A percentile compares a stretch with the other conserved stretches of the same genome.
Evolutionary conservation across 2,888 invertebrate species (phyloP).

Genomic region (Cyaniris semiargus): DNA sequence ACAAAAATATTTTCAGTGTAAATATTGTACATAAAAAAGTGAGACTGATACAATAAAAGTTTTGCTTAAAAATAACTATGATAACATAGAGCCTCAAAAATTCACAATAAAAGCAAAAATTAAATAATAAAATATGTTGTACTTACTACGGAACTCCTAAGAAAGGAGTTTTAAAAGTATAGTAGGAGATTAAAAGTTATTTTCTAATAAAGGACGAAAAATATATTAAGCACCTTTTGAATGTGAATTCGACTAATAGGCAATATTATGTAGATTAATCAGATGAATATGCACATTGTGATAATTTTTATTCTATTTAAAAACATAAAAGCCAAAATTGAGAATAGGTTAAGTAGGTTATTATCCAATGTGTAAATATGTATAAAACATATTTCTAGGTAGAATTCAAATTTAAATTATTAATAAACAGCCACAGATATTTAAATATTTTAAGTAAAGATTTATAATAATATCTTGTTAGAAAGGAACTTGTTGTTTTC

Average conservation of each 20-base stretch:
- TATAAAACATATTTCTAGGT: neutral
- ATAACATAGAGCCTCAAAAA: neutral
- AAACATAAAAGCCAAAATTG: neutral
- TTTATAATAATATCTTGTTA: neutral
- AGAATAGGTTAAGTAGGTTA: neutral
- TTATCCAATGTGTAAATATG: neutral
- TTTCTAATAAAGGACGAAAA: neutral
- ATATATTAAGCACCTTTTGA: neutral
- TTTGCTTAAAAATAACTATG: neutral
- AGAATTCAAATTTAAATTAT: neutral
- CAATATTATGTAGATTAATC: neutral
- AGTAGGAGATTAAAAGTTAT: neutral
- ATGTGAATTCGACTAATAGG: neutral
- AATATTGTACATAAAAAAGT: neutral
- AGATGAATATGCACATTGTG: neutral
- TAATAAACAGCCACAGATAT: neutral
- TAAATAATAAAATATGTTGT: neutral
- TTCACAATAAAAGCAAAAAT: neutral
- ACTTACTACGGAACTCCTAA: too few relatives aligned
- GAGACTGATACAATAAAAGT: neutral
- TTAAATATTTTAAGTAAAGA: neutral
- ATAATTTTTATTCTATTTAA: conserved; percentile 6
- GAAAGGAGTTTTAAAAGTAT: neutral
- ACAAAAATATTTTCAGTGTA: neutral
- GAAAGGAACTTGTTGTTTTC: neutral